Evolutionary conservation across 2,797 vertebrate species (phyloP).

Genomic region (Decapterus maruadsi): DNA sequence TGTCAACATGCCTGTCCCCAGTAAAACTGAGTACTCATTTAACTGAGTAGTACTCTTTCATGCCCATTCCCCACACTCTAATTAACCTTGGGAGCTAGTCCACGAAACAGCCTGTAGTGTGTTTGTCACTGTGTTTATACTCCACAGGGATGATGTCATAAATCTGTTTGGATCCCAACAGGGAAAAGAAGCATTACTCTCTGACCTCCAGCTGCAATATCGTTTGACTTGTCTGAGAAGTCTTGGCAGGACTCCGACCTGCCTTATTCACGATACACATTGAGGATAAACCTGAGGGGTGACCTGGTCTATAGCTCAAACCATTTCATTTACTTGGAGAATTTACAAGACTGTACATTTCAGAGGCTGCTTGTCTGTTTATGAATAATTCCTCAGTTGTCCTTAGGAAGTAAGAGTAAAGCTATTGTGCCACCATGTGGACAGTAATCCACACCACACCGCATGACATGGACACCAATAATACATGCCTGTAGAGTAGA

Average conservation of each 20-base stretch:
- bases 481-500: neutral
- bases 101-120: conserved; percentile 7
- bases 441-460: conserved; percentile 47
- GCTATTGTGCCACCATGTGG: conserved; percentile 78
- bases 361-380: neutral
- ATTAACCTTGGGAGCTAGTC: conserved; percentile 28
- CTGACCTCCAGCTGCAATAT: conserved; percentile 4
- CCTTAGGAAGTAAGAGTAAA: conserved; percentile 29
- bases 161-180: conserved; percentile 26
- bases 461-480: neutral
- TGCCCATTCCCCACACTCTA: conserved; percentile 15
- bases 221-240: conserved; percentile 13
- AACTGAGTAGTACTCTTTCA: neutral
- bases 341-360: conserved; percentile 1
- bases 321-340: conserved; percentile 16
- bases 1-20: neutral
- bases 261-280: neutral
- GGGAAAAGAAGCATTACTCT: conserved; percentile 1
- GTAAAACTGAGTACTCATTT: neutral
- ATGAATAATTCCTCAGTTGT: neutral
- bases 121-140: neutral
- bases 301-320: neutral
- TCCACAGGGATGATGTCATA: neutral
- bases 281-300: neutral
- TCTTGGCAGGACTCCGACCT: neutral